These are phyloP conservation scores for Varecia variegata DNA, from an alignment of 2,797 vertebrate genomes.

Conservation along the genomic window DNA sequence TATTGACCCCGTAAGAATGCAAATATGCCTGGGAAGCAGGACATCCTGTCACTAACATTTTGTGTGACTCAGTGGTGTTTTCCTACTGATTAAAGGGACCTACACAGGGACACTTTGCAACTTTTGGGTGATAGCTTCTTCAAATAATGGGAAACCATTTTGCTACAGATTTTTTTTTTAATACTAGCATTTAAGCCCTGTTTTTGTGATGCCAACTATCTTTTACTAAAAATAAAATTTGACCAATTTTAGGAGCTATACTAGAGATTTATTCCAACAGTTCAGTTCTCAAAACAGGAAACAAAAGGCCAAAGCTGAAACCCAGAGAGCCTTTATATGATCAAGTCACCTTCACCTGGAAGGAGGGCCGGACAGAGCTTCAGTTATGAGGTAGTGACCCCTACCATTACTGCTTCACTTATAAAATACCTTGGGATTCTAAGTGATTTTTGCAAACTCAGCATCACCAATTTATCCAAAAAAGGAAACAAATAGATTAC, in stretches of 20 bases:
- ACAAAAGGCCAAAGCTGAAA: background rate
- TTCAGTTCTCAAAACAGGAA: background rate
- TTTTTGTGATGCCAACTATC: background rate
- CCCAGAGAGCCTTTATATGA: background rate
- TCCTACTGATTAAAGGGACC: background rate
- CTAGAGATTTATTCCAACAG: background rate
- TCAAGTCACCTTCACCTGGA: background rate
- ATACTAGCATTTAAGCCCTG: background rate
- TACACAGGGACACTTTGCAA: background rate
- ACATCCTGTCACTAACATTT: background rate
- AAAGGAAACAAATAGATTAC: background rate
- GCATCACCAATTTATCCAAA: background rate
- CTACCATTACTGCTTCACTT: background rate
- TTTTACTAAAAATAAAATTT: background rate
- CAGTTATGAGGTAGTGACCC: background rate
- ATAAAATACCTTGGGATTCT: background rate
- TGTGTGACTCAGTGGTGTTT: background rate
- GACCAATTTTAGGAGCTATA: background rate
- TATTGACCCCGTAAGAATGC: background rate
- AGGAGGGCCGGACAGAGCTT: background rate
- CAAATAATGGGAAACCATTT: background rate
- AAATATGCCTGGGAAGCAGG: background rate
- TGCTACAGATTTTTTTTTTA: background rate
- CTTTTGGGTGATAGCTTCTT: background rate
- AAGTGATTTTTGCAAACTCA: background rate